Evolutionary conservation across 1,140 invertebrate species (phyloP), one percentile per base, ranked within the genome.

Genomic region (Pteromalus puparum): DNA sequence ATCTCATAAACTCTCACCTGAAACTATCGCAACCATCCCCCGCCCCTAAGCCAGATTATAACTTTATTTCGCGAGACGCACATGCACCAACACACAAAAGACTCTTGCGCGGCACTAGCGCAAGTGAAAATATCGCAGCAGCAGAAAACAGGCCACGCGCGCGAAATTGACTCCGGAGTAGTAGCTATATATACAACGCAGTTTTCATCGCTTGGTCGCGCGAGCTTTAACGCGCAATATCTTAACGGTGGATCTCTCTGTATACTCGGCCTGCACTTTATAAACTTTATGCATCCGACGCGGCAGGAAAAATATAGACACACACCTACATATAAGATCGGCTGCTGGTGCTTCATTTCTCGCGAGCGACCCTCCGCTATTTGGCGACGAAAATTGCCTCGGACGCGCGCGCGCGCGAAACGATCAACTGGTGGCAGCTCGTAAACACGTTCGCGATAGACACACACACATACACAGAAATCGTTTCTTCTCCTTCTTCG

Each of bases 351-450:
- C 46, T 48, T 48, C 46, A 18, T 48, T 48, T 48, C 46, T 48
- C 46, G 38, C 46, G 38, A 42, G 38, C 38, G 38, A 42, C 38
- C 38, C 38, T 42, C 38, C 38, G 38, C 38, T 42, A 42, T 42
- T 42, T 42, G 34, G n/a, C 26, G 46, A 34, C 61, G 28, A 82
- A 61, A 67, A 75, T 82, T 74, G 72, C 46, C 13, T 30, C 67
- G 24, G 68, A 72, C 79, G 78, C 38, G 38, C 21, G 21, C 9
- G 4, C 67, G 9, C 15, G 26, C 24, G 53, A 75, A 48, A 68
- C 65, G 61, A 83, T 83, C 81, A 83, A 83, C 81, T 83, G 74
- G 81, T 83, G 74, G 73, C 81, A 26, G 73, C 42, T 83, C 81
- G 74, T 83, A 83, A 83, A 82, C 30, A 24, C 26, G 48, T 15